These are phyloP conservation scores for Syngnathus scovelli DNA, from an alignment of 2,113 vertebrate species.

Conservation along the genomic window DNA sequence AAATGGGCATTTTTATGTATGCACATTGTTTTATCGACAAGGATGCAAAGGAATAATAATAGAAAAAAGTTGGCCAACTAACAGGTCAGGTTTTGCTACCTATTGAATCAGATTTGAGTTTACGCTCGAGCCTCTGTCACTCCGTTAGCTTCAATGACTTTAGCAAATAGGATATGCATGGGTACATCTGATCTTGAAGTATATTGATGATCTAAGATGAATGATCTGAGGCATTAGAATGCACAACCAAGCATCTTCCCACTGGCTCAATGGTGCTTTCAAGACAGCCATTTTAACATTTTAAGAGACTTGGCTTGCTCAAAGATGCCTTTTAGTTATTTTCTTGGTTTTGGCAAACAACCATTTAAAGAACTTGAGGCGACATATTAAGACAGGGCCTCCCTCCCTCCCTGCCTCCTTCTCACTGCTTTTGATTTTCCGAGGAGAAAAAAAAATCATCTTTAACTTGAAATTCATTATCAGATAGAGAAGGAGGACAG, in stretches of 20 bases:
- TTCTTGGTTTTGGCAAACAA: not conserved
- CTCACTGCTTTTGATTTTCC: constrained; percentile 54
- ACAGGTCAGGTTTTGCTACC: too few species aligned
- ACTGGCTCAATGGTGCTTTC: not conserved
- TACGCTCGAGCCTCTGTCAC: too few species aligned
- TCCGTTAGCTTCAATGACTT: too few species aligned
- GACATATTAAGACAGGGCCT: constrained; percentile 55
- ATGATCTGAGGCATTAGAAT: too few species aligned
- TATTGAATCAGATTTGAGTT: too few species aligned
- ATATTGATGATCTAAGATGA: not conserved
- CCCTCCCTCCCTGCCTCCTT: constrained; percentile 36
- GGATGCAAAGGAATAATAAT: not conserved
- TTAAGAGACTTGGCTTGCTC: not conserved
- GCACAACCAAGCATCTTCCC: not conserved
- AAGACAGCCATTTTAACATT: not conserved
- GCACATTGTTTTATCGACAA: constrained; percentile 1
- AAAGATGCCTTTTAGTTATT: not conserved
- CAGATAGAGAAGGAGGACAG: constrained; percentile 53
- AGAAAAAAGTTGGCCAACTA: too few species aligned
- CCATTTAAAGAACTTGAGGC: not conserved
- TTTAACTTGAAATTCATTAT: constrained; percentile 68
- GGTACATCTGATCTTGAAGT: not conserved
- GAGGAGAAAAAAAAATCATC: constrained; percentile 64
- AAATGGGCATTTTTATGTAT: not conserved
- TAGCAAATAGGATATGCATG: not conserved